A percentile compares a stretch with the other conserved stretches of the same genome.
phyloP scores from a whole-genome alignment of 2,797 vertebrate species.

The Loriculus beryllinus region DNA sequence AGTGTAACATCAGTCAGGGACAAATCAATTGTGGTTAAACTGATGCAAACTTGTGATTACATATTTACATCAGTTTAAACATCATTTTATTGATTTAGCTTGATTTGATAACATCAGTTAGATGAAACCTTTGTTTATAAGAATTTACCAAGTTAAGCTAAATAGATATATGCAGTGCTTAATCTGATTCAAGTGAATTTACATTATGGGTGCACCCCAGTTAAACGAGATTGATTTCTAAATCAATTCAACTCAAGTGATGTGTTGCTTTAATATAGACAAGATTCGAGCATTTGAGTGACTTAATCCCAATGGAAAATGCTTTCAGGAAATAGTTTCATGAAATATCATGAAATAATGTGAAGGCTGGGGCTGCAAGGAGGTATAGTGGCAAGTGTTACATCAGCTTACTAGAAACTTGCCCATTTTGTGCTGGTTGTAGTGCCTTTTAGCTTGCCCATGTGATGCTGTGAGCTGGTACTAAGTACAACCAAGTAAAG shows the following conservation, averaged over 20 bases:
- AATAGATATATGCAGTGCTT: conserved; percentile 7
- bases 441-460: not conserved
- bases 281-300: conserved; percentile 2
- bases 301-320: conserved; percentile 22
- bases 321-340: not conserved
- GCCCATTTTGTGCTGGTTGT: not conserved
- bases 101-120: conserved; percentile 12
- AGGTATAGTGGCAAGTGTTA: not conserved
- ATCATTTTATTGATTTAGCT: conserved; percentile 8
- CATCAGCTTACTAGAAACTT: not conserved
- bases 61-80: conserved; percentile 33
- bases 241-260: conserved; percentile 12
- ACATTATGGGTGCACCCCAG: not conserved
- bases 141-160: conserved; percentile 28
- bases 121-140: conserved; percentile 37
- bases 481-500: not conserved
- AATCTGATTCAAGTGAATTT: conserved; percentile 5
- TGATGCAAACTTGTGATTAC: conserved; percentile 37
- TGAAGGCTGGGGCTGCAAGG: not conserved
- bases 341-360: not conserved
- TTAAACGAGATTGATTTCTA: conserved; percentile 47
- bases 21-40: conserved; percentile 41
- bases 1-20: not conserved
- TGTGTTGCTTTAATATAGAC: not conserved
- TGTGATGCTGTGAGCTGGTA: not conserved